Evolutionary conservation across 2,113 vertebrate species (phyloP), one percentile per base, ranked within the genome.

Genomic region (Caretta caretta): DNA sequence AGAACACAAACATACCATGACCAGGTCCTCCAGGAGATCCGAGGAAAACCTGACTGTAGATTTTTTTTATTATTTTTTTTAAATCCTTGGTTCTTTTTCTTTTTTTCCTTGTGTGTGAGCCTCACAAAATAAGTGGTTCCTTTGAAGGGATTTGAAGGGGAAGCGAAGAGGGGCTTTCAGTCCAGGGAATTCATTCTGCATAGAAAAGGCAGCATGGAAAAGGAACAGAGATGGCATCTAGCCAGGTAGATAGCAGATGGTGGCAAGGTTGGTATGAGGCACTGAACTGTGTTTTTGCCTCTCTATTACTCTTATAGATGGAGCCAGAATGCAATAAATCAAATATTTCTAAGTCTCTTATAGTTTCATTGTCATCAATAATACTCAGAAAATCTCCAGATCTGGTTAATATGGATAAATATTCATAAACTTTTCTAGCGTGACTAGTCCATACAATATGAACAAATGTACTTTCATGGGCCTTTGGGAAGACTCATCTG

Each of bases 341-440:
- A 56, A 93, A 78, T 83, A 79, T 81, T 86, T 94, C 82, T 79
- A 87, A 24, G 56, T 8, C 50, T 86, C 42, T 49, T 90, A 89
- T 81, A 78, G 95, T 69, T 90, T 94, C 76, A 31, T 19, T 29
- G 22, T 91, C 96, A 97, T 87, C 25, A 53, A 1, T 83, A 94
- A 92, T 75, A 91, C 20, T 83, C 93, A 93, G 48, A 95, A 51
- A 88, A 91, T 92, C 19, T 27, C 75, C 81, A 76, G 84, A 42
- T 94, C 87, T 94, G 81, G 14, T 86, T 87, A 59, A 50, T 86
- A 91, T 79, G 87, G 91, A 91, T 98, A 97, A 97, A 97, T 97
- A 96, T 92, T 96, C 90, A 95, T 95, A 93, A 83, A 92, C 87
- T 84, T 94, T 78, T 11, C 22, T 88, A 12, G 79, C 94, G 86